Base-by-base conservation (phyloP, 2,888 invertebrate genomes). In the Tetanocera ferruginea region DNA sequence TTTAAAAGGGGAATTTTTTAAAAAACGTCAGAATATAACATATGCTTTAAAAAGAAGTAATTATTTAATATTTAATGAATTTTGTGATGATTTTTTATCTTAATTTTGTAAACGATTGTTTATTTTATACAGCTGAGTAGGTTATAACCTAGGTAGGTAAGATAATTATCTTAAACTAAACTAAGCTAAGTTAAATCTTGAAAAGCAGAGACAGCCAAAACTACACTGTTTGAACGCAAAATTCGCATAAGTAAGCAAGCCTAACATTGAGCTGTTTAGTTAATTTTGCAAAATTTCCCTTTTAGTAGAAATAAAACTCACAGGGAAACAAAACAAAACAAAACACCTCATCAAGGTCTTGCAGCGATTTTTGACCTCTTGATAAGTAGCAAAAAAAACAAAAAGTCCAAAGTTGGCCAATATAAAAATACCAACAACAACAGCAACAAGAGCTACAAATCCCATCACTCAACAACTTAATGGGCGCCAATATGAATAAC, bases 401-500 rank as follows among this genome's bases (percentile, higher is more conserved):
- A 31, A 28, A 28, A 60, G 25, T 25, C 11, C 57, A 60, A 60
- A 23, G 11, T 19, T 28, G 28, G n/a, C 23, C 57, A 60, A 60
- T 28, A 23, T 25, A 62, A 25, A 23, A 62, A 62, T 31, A 62
- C n/a, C 23, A 57, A 60, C 28, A 25, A 34, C n/a, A 31, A 6
- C 34, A 17, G n/a, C 64, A 34, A 64, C 64, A 28, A 64, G 25
- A 60, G 28, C 57, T 11, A 17, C 57, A 60, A 34, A 64, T 5
- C 28, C 14, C 34, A 64, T 31, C 64, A 64, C 17, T 25, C 28
- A 64, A 64, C 64, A 25, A 64, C 28, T 64, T n/a, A 25, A 28
- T 31, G 62, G 64, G 64, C 64, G 64, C 64, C 34, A 64, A 64
- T n/a, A n/a, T 64, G 64, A 31, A 31, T 31, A n/a, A 34, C 31